Percentiles rank a stretch among this genome's conserved stretches.
phyloP scores from a whole-genome alignment of 2,888 invertebrate genomes.

The Agelastica alni region DNA sequence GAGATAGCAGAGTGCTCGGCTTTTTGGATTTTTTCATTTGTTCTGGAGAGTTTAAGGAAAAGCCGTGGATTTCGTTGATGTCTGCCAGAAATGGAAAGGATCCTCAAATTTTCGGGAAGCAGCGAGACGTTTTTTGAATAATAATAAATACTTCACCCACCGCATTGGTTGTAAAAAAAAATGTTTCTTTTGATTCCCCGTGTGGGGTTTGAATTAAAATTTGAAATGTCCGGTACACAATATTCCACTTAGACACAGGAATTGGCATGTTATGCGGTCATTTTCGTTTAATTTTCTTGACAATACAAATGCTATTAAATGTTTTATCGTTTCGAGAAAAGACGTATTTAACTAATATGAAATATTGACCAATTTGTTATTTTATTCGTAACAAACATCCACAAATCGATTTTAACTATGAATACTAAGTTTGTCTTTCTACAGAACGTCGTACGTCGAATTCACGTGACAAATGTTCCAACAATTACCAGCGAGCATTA shows the following conservation, averaged over 20 bases:
- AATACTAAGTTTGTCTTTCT: too few relatives aligned
- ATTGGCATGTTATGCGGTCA: too few relatives aligned
- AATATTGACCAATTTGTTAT: not conserved
- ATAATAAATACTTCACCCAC: conserved; percentile 22
- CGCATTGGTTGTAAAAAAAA: conserved; percentile 12
- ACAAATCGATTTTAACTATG: too few relatives aligned
- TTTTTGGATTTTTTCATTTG: conserved; percentile 35
- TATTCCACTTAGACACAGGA: too few relatives aligned
- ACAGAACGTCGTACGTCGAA: too few relatives aligned
- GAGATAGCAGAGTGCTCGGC: conserved; percentile 21
- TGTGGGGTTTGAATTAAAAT: conserved; percentile 2
- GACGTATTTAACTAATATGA: not conserved
- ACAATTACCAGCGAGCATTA: too few relatives aligned
- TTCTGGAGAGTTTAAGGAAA: conserved; percentile 36
- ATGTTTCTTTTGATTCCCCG: not conserved
- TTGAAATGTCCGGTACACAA: too few relatives aligned
- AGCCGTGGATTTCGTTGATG: conserved; percentile 38
- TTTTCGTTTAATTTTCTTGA: too few relatives aligned
- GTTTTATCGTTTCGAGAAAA: not conserved
- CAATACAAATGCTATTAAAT: not conserved
- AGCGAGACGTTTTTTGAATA: conserved; percentile 1
- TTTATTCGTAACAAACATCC: too few relatives aligned
- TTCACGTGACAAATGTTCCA: too few relatives aligned
- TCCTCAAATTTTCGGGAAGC: not conserved
- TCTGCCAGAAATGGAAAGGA: conserved; percentile 31